Conservation (phyloP, 2,888 invertebrate species). For the Lamellibrachia satsuma region DNA sequence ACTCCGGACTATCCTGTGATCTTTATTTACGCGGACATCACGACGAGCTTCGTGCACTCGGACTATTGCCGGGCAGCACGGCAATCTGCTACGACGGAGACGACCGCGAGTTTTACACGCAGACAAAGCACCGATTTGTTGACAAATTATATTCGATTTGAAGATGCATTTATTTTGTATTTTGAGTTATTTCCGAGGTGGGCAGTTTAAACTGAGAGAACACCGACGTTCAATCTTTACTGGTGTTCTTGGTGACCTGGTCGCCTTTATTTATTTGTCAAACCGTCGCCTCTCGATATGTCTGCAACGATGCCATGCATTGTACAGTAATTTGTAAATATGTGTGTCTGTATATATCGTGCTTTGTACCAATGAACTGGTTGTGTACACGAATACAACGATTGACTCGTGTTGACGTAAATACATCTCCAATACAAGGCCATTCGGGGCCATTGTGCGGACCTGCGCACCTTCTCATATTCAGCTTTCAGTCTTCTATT, state of each 20-base stretch:
- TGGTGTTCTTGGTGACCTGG: neutral
- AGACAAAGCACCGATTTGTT: neutral
- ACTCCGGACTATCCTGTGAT: neutral
- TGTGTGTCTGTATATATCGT: neutral
- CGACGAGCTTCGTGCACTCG: neutral
- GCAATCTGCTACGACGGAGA: neutral
- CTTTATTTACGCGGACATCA: neutral
- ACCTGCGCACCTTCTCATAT: neutral
- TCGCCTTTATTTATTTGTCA: neutral
- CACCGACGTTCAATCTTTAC: neutral
- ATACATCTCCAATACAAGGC: neutral
- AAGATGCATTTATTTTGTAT: conserved; percentile 10
- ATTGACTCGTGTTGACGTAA: neutral
- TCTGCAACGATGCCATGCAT: neutral
- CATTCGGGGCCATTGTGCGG: neutral
- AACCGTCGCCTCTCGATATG: neutral
- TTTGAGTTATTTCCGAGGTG: neutral
- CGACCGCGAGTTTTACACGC: neutral
- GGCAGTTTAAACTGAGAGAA: neutral
- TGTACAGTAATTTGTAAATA: neutral
- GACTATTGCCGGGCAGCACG: neutral
- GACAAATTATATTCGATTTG: neutral
- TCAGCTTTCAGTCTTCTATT: neutral
- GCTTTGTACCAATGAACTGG: neutral
- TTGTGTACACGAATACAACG: neutral